Evolutionary conservation across 2,113 vertebrate genomes (phyloP).

Genomic region (Psophia crepitans): DNA sequence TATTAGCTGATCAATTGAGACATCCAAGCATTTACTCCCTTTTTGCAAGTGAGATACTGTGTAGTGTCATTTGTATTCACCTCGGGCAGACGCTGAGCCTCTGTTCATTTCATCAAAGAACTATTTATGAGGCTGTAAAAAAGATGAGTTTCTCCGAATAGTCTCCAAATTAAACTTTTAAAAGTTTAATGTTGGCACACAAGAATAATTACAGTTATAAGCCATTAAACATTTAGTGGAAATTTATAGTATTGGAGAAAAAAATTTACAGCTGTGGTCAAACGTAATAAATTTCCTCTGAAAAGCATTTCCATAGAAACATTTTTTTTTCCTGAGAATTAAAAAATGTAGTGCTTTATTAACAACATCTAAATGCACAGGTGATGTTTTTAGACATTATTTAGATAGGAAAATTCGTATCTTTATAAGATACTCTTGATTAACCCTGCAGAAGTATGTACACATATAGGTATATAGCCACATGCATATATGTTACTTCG

Average conservation of each 20-base stretch:
- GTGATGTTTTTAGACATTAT: not conserved
- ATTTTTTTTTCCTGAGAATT: constrained; percentile 60
- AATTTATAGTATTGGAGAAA: constrained; percentile 76
- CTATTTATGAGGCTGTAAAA: constrained; percentile 85
- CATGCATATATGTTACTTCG: not conserved
- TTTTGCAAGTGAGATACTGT: not conserved
- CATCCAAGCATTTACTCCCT: not conserved
- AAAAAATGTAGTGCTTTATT: constrained; percentile 45
- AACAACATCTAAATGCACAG: constrained; percentile 22
- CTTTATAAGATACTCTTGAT: constrained; percentile 16
- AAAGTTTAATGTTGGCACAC: constrained; percentile 82
- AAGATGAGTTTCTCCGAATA: constrained; percentile 80
- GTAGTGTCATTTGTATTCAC: constrained; percentile 73
- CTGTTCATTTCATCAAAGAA: constrained; percentile 78
- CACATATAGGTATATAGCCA: not conserved
- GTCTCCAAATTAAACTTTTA: constrained; percentile 83
- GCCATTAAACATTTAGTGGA: constrained; percentile 79
- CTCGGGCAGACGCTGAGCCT: constrained; percentile 61
- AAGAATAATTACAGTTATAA: constrained; percentile 85
- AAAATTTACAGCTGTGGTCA: constrained; percentile 74
- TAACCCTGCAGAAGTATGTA: not conserved
- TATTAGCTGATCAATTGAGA: not conserved
- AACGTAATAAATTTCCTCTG: constrained; percentile 72
- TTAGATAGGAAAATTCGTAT: constrained; percentile 16
- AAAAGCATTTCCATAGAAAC: constrained; percentile 64